Evolutionary conservation across 2,888 invertebrate genomes (phyloP), one percentile per base, ranked within the genome.

Genomic region (Helleia helle): DNA sequence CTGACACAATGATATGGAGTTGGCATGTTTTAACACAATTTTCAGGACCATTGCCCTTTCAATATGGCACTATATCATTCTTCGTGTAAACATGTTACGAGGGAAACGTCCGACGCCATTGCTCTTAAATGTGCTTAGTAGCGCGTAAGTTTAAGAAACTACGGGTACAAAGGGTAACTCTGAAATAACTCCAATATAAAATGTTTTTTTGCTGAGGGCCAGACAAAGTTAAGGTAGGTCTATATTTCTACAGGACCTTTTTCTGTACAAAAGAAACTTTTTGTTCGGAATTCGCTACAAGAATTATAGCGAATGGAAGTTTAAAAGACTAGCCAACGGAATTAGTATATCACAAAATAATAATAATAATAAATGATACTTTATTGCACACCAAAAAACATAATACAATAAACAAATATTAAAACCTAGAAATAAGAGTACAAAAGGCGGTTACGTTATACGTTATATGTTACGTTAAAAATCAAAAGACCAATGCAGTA

Each of bases 191-290:
- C 11, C 7, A 4, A 13, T n/a, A 4, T 26, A 26, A 26, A 3
- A 22, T 18, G 15, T 6, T 56, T 54, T 62, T 34, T 34, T 22
- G 4, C 34, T 12, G 34, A 22, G 34, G 18, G 6, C n/a, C 11
- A 18, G 18, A 31, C n/a, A n/a, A n/a, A 17, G 31, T 31, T 3
- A 18, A 31, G 11, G 18, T 18, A 14, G 7, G 31, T 31, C 17
- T 31, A 7, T 31, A 31, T 18, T 31, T 7, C 11, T 31, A 11
- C 11, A 8, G 11, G 31, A 31, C 31, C 18, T 17, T 18, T 18
- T 18, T 18, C 11, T 31, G 7, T 11, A 30, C 30, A 14, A 30
- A 9, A 12, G 14, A 30, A n/a, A 11, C 18, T 31, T 31, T 31
- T 15, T 9, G n/a, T 17, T 15, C 7, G 8, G n/a, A 14, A 13